These are phyloP conservation scores for Rhopalosiphum maidis DNA, from an alignment of 1,140 invertebrate genomes.

Conservation along the genomic window DNA sequence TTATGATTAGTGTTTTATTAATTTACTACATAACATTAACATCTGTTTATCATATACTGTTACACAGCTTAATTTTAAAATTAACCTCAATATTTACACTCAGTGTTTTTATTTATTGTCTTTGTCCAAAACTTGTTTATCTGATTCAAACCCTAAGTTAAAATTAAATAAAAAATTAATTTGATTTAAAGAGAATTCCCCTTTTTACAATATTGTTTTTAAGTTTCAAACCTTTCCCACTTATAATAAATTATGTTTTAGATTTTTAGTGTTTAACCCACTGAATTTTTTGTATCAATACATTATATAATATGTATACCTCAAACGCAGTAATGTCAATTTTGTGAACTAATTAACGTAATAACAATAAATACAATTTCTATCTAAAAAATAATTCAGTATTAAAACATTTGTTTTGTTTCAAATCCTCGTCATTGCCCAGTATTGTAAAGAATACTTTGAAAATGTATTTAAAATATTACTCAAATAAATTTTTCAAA, in stretches of 20 bases:
- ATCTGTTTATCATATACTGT: not conserved
- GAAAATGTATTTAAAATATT: not conserved
- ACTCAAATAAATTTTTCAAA: not conserved
- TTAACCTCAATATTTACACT: slow-evolving; percentile 29
- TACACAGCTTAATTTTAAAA: slow-evolving; percentile 24
- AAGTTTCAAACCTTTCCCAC: not conserved
- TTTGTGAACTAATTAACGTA: slow-evolving; percentile 20
- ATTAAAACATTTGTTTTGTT: not conserved
- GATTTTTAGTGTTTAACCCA: not conserved
- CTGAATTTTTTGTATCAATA: not conserved
- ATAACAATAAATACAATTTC: slow-evolving; percentile 14
- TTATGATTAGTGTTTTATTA: slow-evolving; percentile 43
- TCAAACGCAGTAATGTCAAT: not conserved
- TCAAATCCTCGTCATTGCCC: not conserved
- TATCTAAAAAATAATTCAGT: not conserved
- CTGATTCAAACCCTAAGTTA: not conserved
- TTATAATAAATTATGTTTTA: not conserved
- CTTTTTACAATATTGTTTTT: not conserved
- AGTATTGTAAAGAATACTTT: not conserved
- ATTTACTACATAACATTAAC: slow-evolving; percentile 41
- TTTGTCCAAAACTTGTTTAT: not conserved
- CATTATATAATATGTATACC: not conserved
- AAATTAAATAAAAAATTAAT: not conserved
- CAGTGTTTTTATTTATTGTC: not conserved
- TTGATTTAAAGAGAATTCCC: not conserved